These are phyloP conservation scores for Ligdia adustata DNA, from an alignment of 2,888 invertebrate genomes.

Conservation along the genomic window DNA sequence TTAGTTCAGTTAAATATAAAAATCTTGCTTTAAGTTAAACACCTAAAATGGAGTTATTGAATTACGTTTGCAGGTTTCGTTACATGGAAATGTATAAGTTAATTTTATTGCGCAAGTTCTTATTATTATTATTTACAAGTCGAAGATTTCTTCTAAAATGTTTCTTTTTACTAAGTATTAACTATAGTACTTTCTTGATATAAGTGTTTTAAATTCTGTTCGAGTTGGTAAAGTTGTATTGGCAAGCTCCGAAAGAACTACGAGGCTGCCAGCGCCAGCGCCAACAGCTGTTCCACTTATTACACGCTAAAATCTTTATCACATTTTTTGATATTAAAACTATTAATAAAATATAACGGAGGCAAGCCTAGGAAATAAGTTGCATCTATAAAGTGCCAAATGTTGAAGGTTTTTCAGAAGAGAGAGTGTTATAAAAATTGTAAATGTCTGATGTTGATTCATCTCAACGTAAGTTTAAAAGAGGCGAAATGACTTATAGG, in stretches of 20 bases:
- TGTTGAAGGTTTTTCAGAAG: too few species aligned
- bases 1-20: too few species aligned
- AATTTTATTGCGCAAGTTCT: background rate
- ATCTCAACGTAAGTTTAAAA: too few species aligned
- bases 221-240: background rate
- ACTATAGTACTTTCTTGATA: background rate
- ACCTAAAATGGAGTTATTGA: background rate
- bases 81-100: too few species aligned
- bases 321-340: background rate
- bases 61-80: background rate
- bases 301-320: background rate
- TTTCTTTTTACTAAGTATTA: too few species aligned
- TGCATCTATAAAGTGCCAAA: too few species aligned
- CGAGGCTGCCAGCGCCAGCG: background rate
- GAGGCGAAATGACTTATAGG: too few species aligned
- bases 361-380: too few species aligned
- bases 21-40: background rate
- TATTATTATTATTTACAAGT: background rate
- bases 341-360: background rate
- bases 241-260: background rate
- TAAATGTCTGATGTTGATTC: too few species aligned
- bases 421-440: too few species aligned
- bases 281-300: too few species aligned
- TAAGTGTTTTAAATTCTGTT: background rate
- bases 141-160: background rate